phyloP scores from a whole-genome alignment of 2,797 vertebrate species.

The Oryzias sinensis region DNA sequence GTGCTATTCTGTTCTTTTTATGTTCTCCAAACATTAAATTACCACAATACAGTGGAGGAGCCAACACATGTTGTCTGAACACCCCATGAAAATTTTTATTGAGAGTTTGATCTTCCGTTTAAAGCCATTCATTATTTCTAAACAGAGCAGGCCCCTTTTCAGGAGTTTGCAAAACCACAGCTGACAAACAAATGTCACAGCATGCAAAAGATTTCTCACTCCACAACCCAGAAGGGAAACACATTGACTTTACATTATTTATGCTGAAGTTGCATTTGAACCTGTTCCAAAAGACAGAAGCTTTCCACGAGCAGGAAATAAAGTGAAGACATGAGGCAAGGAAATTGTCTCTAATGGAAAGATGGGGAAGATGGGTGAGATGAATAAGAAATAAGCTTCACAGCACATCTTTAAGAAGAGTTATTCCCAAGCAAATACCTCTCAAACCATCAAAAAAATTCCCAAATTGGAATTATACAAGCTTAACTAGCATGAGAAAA shows the following conservation, averaged over 20 bases:
- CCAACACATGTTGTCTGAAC: background rate
- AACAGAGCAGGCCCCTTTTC: background rate
- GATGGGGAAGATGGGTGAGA: constrained; percentile 50
- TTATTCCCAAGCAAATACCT: constrained; percentile 12
- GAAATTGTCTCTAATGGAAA: constrained; percentile 56
- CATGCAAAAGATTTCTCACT: constrained; percentile 36
- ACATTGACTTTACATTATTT: constrained; percentile 67
- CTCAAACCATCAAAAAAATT: too few relatives aligned
- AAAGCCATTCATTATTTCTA: background rate
- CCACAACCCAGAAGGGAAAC: constrained; percentile 44
- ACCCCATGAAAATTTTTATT: background rate
- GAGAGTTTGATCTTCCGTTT: background rate
- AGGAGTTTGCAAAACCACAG: constrained; percentile 15
- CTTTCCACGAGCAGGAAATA: constrained; percentile 47
- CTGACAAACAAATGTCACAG: constrained; percentile 35
- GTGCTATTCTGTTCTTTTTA: too few relatives aligned
- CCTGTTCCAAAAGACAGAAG: constrained; percentile 48
- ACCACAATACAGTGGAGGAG: background rate
- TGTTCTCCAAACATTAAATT: constrained; percentile 3
- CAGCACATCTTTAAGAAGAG: constrained; percentile 28
- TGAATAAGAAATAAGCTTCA: constrained; percentile 50
- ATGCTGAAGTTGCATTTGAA: constrained; percentile 61
- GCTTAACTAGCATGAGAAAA: background rate
- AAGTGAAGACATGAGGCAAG: constrained; percentile 42
- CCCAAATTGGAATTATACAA: too few relatives aligned